Conservation (phyloP, 1,140 invertebrate species). For the Papilio polytes region DNA sequence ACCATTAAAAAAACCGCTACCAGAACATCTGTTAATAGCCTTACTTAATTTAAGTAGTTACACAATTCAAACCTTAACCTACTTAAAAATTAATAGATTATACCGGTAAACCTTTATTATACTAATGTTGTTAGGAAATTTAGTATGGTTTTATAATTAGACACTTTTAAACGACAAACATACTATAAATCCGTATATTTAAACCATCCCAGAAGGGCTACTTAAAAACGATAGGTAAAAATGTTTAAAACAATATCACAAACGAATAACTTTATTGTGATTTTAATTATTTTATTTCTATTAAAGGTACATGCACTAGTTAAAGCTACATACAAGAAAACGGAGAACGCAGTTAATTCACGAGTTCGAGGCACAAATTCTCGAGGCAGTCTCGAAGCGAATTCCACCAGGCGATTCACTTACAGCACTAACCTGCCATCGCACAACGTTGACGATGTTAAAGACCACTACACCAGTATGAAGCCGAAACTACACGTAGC, state of each 20-base stretch:
- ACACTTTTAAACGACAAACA: background rate
- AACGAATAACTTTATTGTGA: background rate
- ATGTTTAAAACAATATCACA: background rate
- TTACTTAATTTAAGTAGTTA: constrained; percentile 17
- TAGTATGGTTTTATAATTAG: background rate
- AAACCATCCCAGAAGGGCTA: background rate
- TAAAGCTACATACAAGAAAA: constrained; percentile 77
- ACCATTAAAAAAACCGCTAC: background rate
- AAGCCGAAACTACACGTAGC: constrained; percentile 70
- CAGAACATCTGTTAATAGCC: constrained; percentile 6
- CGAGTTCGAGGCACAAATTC: constrained; percentile 63
- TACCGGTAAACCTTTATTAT: background rate
- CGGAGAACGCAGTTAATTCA: constrained; percentile 71
- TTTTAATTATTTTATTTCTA: background rate
- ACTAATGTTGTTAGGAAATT: background rate
- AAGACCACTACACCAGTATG: constrained; percentile 62
- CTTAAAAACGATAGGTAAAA: background rate
- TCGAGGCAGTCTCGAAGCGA: constrained; percentile 54
- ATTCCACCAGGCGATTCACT: constrained; percentile 65
- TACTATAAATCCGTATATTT: background rate
- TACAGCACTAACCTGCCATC: constrained; percentile 65
- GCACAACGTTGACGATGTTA: constrained; percentile 49
- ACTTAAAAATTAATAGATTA: background rate
- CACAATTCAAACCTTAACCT: background rate
- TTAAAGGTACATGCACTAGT: constrained; percentile 74